Evolutionary conservation across 2,113 vertebrate species (phyloP).

Genomic region (Cyanoramphus novaezelandiae): DNA sequence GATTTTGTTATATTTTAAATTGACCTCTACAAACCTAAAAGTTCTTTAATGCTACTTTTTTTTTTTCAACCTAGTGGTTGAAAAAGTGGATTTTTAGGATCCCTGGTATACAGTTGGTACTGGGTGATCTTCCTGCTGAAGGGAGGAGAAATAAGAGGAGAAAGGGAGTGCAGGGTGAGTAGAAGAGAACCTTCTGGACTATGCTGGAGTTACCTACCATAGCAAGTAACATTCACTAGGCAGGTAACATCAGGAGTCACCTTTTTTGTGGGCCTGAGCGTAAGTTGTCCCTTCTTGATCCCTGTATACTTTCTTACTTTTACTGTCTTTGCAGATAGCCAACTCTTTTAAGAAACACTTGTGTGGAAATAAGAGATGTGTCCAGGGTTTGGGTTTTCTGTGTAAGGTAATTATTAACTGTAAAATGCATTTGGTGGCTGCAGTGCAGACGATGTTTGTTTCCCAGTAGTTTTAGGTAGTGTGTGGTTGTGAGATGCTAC

Average conservation of each 20-base stretch:
- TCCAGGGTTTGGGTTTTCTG: fast-evolving
- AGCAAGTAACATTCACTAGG: not conserved
- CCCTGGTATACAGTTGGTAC: not conserved
- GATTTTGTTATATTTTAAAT: not conserved
- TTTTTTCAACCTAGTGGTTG: not conserved
- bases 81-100: not conserved
- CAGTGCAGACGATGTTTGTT: not conserved
- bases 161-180: not conserved
- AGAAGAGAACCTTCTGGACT: not conserved
- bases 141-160: not conserved
- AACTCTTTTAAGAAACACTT: not conserved
- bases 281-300: not conserved
- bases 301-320: not conserved
- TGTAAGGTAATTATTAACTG: not conserved
- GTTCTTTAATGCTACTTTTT: not conserved
- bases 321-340: not conserved
- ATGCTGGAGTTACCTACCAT: not conserved
- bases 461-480: not conserved
- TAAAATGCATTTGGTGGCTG: not conserved
- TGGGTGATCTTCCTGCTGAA: not conserved
- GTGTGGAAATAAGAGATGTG: not conserved
- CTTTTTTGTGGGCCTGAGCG: not conserved
- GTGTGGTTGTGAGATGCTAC: not conserved
- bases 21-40: not conserved
- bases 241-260: not conserved